Base-by-base conservation (phyloP, 2,888 invertebrate genomes). In the Orthosia incerta region DNA sequence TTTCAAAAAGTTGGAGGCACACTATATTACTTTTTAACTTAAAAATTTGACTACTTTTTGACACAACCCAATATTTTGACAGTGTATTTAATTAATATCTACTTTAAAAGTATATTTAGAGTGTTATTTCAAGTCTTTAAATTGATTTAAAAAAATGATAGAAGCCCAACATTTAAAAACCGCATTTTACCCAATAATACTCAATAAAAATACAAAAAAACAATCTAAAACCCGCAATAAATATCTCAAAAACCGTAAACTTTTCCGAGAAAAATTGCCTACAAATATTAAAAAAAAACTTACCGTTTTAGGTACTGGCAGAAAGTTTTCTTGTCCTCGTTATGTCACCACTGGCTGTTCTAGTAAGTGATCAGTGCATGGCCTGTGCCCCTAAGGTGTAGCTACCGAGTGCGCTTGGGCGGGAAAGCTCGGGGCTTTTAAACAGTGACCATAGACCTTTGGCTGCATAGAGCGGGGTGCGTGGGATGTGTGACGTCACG, bases 371-470 rank as follows among this genome's bases (percentile, higher is more conserved):
- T 83, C 76, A 88, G 89, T 85, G 90, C 89, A 89, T 90, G 87
- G 86, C 87, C 84, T 83, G 76, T 83, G 85, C 88, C 80, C 84
- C 81, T 84, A 86, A 84, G 85, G 86, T 86, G 83, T 84, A 86
- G 89, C 83, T 86, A 79, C 88, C 80, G 89, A 95, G 89, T 95
- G 95, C 92, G 94, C 91, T 91, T 88, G 89, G 93, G 92, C 93
- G 94, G 92, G 88, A 91, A 88, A 88, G 71, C 85, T 90, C 82
- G 89, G 89, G 79, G 93, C 95, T 95, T 95, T 93, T 96, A 95
- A 95, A 92, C 91, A 77, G 80, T 78, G 57, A 74, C 88, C 93
- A 90, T 86, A 94, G 95, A 94, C 77, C 86, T 90, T 76, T 48
- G 89, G 83, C 39, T 56, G 60, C 39, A 61, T 79, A 89, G 89